These are phyloP conservation scores for Coelopa frigida DNA, from an alignment of 1,140 invertebrate genomes.

Conservation along the genomic window DNA sequence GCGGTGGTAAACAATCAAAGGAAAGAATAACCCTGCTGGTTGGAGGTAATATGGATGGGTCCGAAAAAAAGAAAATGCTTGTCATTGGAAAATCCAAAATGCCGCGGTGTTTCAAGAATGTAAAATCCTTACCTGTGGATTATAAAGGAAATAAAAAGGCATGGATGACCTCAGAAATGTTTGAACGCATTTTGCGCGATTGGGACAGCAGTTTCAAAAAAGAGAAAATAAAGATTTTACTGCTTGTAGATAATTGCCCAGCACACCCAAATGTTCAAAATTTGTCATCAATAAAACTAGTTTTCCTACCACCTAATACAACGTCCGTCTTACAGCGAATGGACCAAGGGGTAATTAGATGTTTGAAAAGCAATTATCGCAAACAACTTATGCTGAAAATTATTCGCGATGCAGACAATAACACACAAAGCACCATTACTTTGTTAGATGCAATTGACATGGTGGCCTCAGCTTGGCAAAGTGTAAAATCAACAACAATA, in stretches of 20 bases:
- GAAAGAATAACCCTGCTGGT: not conserved
- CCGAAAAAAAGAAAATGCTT: not conserved
- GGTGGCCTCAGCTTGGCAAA: not conserved
- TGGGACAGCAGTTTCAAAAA: not conserved
- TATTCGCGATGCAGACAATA: not conserved
- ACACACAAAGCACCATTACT: not conserved
- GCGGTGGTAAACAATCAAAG: not conserved
- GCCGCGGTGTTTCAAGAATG: not conserved
- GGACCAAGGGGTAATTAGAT: not conserved
- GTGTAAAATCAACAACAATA: not conserved
- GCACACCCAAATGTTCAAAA: not conserved
- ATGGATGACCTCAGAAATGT: not conserved
- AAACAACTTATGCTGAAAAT: not conserved
- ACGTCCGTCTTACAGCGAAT: not conserved
- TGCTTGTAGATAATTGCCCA: slow-evolving; percentile 1
- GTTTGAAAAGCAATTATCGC: not conserved
- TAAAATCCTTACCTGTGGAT: not conserved
- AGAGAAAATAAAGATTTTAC: not conserved
- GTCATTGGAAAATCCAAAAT: not conserved
- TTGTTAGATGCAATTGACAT: not conserved
- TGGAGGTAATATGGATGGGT: not conserved
- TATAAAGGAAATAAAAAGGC: not conserved
- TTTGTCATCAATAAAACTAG: not conserved
- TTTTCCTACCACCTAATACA: not conserved
- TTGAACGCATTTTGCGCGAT: not conserved